phyloP scores from a whole-genome alignment of 2,797 vertebrate species.

The Orestias chungarensis region DNA sequence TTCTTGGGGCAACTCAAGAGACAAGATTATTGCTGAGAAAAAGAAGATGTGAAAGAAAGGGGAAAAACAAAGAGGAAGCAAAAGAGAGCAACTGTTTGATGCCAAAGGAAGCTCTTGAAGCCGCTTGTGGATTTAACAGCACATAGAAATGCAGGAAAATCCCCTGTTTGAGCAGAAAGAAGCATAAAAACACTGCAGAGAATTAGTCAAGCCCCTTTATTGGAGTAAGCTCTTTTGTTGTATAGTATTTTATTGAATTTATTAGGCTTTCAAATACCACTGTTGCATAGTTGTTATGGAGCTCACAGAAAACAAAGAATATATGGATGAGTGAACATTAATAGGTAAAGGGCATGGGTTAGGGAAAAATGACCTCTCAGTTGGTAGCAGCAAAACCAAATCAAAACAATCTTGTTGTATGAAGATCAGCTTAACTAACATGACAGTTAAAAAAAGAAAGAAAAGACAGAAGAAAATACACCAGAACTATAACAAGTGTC shows the following conservation, averaged over 20 bases:
- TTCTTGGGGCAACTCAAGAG: constrained; percentile 59
- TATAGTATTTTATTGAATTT: constrained; percentile 42
- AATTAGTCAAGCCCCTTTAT: constrained; percentile 36
- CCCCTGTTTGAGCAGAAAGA: constrained; percentile 49
- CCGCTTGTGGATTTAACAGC: constrained; percentile 51
- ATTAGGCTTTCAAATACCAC: constrained; percentile 86
- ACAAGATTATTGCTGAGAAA: constrained; percentile 57
- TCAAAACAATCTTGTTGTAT: background rate
- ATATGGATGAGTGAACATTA: constrained; percentile 74
- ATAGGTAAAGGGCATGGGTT: constrained; percentile 85
- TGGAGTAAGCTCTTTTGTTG: constrained; percentile 37
- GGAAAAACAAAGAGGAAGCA: constrained; percentile 46
- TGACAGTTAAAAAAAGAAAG: too few species aligned
- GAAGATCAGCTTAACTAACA: background rate
- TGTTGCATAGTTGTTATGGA: constrained; percentile 85
- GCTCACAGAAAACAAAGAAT: constrained; percentile 72
- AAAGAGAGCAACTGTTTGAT: constrained; percentile 60
- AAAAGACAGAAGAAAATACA: too few species aligned
- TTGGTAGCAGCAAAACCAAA: constrained; percentile 65
- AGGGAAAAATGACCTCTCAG: constrained; percentile 83
- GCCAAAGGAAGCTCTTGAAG: constrained; percentile 46
- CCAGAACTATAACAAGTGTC: background rate
- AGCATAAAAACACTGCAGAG: constrained; percentile 54
- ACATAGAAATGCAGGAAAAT: constrained; percentile 60
- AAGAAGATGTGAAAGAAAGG: constrained; percentile 40